A percentile compares a stretch with the other conserved stretches of the same genome.
Evolutionary conservation across 2,888 invertebrate species (phyloP).

Genomic region (Malthinus flaveolus): DNA sequence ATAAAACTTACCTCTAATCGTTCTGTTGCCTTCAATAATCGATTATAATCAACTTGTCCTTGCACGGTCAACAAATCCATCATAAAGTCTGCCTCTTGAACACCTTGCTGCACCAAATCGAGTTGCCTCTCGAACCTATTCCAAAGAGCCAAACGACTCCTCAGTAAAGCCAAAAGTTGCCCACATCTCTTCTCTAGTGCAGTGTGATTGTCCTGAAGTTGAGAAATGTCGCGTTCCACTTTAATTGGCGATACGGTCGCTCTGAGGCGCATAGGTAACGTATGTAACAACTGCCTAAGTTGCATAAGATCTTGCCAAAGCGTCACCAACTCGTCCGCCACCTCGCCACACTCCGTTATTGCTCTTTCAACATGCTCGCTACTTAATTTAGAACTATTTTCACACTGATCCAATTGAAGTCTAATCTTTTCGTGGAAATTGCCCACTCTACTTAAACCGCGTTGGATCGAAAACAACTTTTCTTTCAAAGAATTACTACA

Average conservation of each 20-base stretch:
- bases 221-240: conserved; percentile 76
- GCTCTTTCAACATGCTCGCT: conserved; percentile 79
- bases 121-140: conserved; percentile 75
- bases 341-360: conserved; percentile 70
- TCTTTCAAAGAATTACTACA: conserved; percentile 74
- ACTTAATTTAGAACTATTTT: conserved; percentile 70
- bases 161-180: conserved; percentile 66
- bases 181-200: conserved; percentile 72
- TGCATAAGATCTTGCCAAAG: conserved; percentile 81
- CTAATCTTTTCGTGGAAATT: conserved; percentile 67
- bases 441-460: conserved; percentile 69
- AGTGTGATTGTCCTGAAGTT: conserved; percentile 73
- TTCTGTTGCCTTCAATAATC: conserved; percentile 81
- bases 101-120: conserved; percentile 79
- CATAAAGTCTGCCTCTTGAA: conserved; percentile 86
- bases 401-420: conserved; percentile 71
- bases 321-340: conserved; percentile 68
- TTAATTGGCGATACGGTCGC: conserved; percentile 78
- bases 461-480: conserved; percentile 71
- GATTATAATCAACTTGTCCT: conserved; percentile 82
- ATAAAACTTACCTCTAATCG: conserved; percentile 73
- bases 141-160: conserved; percentile 72
- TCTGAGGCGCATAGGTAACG: conserved; percentile 73
- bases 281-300: conserved; percentile 75
- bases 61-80: conserved; percentile 82